Evolutionary conservation across 1,140 invertebrate genomes (phyloP).

Genomic region (Caenorhabditis brenneri): DNA sequence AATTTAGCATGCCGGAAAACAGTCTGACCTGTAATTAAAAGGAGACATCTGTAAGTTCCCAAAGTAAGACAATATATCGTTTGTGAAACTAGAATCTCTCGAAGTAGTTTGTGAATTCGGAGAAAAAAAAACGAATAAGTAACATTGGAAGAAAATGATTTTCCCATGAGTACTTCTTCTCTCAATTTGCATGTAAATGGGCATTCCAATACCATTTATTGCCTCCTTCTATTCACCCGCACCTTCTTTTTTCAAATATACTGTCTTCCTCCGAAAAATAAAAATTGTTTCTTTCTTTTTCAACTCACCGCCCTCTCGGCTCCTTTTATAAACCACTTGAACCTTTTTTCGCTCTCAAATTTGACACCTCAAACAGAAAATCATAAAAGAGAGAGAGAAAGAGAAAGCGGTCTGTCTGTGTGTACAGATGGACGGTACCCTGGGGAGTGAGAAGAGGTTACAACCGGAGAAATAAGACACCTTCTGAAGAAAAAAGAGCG

Average conservation of each 20-base stretch:
- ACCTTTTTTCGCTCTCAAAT: not conserved
- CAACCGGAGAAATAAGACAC: slow-evolving; percentile 19
- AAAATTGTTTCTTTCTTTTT: not conserved
- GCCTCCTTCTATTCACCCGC: too few relatives aligned
- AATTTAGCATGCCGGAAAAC: too few relatives aligned
- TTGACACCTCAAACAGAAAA: not conserved
- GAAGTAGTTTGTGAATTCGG: too few relatives aligned
- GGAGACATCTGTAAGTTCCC: too few relatives aligned
- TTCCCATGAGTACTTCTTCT: not conserved
- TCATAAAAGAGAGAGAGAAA: not conserved
- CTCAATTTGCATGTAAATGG: slow-evolving; percentile 15
- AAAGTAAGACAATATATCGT: too few relatives aligned
- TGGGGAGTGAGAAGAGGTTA: slow-evolving; percentile 18
- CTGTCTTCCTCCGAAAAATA: not conserved
- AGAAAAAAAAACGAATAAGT: too few relatives aligned
- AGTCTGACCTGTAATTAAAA: too few relatives aligned
- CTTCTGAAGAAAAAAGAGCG: slow-evolving; percentile 2
- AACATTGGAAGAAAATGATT: not conserved
- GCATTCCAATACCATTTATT: not conserved
- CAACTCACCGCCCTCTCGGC: not conserved
- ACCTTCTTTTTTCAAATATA: not conserved
- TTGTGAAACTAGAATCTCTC: too few relatives aligned
- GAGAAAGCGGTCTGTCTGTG: not conserved
- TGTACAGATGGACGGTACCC: slow-evolving; percentile 35
- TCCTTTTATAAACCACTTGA: slow-evolving; percentile 12